phyloP scores from a whole-genome alignment of 2,113 vertebrate species.

The Pterophyllum scalare region DNA sequence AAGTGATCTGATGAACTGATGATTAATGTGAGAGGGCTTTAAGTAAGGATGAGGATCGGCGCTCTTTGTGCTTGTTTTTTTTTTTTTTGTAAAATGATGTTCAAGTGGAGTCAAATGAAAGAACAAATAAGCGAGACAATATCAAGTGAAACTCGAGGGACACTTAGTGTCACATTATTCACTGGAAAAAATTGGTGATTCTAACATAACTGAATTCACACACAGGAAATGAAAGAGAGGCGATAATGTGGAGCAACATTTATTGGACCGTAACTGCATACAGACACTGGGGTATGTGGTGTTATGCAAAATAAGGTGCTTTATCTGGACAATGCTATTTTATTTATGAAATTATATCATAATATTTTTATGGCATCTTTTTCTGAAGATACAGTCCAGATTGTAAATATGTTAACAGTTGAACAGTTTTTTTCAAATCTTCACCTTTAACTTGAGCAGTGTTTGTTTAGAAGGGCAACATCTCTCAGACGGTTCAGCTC shows the following conservation, averaged over 20 bases:
- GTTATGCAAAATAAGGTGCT: slow-evolving; percentile 7
- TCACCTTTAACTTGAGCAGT: neutral
- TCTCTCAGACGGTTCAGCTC: neutral
- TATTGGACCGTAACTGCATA: neutral
- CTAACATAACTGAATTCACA: slow-evolving; percentile 1
- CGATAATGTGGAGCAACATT: neutral
- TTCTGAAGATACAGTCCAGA: neutral
- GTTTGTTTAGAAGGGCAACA: neutral
- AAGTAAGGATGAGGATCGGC: slow-evolving; percentile 37
- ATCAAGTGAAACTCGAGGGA: slow-evolving; percentile 43
- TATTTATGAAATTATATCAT: too few relatives aligned
- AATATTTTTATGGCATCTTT: neutral
- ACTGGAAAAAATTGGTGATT: slow-evolving; percentile 1
- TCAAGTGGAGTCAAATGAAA: slow-evolving; percentile 58
- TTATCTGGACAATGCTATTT: neutral
- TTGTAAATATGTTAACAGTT: neutral
- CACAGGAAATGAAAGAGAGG: neutral
- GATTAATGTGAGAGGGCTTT: slow-evolving; percentile 48
- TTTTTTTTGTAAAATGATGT: slow-evolving; percentile 3
- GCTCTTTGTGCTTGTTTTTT: slow-evolving; percentile 29
- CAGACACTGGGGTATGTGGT: neutral
- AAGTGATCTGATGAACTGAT: slow-evolving; percentile 59
- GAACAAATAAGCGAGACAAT: slow-evolving; percentile 45
- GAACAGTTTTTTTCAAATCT: neutral
- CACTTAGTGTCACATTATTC: slow-evolving; percentile 28